A percentile compares a stretch with the other conserved stretches of the same genome.
Evolutionary conservation across 2,113 vertebrate species (phyloP).

Genomic region (Phrynocephalus versicolor): DNA sequence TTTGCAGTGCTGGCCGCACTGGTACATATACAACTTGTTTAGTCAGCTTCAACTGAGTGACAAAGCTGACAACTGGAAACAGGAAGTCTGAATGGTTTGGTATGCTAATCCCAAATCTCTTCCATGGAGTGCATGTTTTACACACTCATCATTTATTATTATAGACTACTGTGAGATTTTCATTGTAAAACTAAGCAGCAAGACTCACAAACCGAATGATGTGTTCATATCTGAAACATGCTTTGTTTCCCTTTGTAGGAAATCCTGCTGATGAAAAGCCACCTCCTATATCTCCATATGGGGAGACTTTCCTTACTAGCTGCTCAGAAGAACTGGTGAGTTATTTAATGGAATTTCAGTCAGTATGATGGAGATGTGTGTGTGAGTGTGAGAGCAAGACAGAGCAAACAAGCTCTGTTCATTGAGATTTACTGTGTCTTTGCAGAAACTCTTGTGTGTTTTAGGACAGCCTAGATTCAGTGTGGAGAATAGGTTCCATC

Average conservation of each 20-base stretch:
- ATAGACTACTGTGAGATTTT: not conserved
- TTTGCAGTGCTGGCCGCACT: too few relatives aligned
- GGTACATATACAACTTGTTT: not conserved
- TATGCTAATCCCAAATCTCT: not conserved
- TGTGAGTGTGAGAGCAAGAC: not conserved
- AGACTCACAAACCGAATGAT: not conserved
- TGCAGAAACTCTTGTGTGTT: not conserved
- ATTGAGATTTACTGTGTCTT: not conserved
- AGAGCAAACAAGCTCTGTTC: not conserved
- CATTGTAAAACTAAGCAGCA: not conserved
- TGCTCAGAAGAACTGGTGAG: constrained; percentile 77
- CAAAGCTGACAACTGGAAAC: not conserved
- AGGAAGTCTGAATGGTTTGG: not conserved
- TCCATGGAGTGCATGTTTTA: not conserved
- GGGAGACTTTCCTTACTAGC: constrained; percentile 85
- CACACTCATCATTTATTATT: not conserved
- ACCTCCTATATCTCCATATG: constrained; percentile 85
- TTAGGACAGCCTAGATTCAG: too few relatives aligned
- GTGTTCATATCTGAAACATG: not conserved
- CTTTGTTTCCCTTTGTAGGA: constrained; percentile 58
- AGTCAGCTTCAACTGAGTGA: not conserved
- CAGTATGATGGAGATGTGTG: too few relatives aligned
- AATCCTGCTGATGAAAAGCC: constrained; percentile 69
- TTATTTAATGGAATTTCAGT: constrained; percentile 32
- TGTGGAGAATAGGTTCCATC: too few relatives aligned